These are phyloP conservation scores for Sebastes diaconus DNA, from an alignment of 2,797 vertebrate species.

Conservation along the genomic window DNA sequence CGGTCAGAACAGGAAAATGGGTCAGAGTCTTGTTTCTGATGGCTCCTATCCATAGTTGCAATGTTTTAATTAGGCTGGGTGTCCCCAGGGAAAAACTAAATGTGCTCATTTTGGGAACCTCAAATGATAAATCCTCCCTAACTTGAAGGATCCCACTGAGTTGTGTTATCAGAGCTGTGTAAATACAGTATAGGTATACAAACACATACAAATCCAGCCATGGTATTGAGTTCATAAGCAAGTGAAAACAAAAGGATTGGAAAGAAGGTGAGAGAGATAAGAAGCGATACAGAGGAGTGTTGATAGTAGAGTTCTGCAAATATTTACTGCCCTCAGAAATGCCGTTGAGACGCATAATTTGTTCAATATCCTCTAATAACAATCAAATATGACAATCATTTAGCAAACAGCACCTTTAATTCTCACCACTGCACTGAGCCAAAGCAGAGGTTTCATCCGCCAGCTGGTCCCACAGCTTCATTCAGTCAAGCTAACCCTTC, in stretches of 20 bases:
- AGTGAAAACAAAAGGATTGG: not conserved
- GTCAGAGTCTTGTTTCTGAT: slow-evolving; percentile 26
- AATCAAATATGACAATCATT: not conserved
- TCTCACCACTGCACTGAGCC: not conserved
- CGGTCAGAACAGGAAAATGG: slow-evolving; percentile 11
- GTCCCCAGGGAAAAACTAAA: slow-evolving; percentile 3
- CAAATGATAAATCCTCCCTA: slow-evolving; percentile 24
- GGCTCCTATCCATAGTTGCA: not conserved
- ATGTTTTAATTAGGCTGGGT: slow-evolving; percentile 31
- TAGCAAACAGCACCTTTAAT: not conserved
- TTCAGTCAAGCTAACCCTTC: not conserved
- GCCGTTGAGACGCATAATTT: not conserved
- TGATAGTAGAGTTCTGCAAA: not conserved
- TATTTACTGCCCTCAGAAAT: not conserved
- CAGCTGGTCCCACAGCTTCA: not conserved
- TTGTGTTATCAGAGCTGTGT: not conserved
- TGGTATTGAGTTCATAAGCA: not conserved
- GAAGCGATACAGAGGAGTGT: not conserved
- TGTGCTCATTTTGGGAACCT: slow-evolving; percentile 16
- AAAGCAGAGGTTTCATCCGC: slow-evolving; percentile 1
- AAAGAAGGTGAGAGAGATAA: not conserved
- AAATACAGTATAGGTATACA: not conserved
- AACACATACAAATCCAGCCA: not conserved
- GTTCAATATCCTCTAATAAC: not conserved
- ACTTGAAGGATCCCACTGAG: slow-evolving; percentile 6